phyloP scores from a whole-genome alignment of 2,888 invertebrate genomes.

The Buathra laborator region DNA sequence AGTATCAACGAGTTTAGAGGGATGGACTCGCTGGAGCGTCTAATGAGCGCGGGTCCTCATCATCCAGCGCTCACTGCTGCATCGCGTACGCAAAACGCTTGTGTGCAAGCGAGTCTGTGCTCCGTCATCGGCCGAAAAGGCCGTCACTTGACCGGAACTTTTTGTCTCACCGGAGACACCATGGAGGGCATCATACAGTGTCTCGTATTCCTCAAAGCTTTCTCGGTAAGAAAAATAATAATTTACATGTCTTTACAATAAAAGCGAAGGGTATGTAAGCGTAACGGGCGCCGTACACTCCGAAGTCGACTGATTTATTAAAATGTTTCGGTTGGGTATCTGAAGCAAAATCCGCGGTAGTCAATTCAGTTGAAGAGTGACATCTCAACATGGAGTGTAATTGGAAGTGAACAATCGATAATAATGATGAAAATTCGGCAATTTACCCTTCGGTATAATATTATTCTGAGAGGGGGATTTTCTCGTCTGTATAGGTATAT shows the following conservation, averaged over 20 bases:
- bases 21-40: constrained; percentile 94
- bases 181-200: constrained; percentile 98
- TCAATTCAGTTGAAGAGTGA: neutral
- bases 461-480: constrained; percentile 35
- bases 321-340: neutral
- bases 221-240: constrained; percentile 90
- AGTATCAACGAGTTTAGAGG: constrained; percentile 75
- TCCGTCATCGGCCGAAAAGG: constrained; percentile 91
- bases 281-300: neutral
- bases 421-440: constrained; percentile 65
- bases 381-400: neutral
- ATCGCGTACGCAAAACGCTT: constrained; percentile 88
- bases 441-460: constrained; percentile 17
- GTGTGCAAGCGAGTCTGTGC: constrained; percentile 92
- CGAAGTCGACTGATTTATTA: neutral
- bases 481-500: constrained; percentile 24
- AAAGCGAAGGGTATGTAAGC: neutral
- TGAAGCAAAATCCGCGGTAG: neutral
- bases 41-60: constrained; percentile 91
- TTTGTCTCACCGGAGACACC: constrained; percentile 95
- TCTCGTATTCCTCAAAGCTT: constrained; percentile 96
- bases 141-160: constrained; percentile 94
- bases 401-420: constrained; percentile 68
- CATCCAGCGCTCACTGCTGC: constrained; percentile 89
- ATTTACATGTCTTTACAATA: neutral